Percentiles rank a stretch among this genome's conserved stretches.
These are phyloP conservation scores for Trachops cirrhosus DNA, from an alignment of 2,797 vertebrate species.

Conservation along the genomic window DNA sequence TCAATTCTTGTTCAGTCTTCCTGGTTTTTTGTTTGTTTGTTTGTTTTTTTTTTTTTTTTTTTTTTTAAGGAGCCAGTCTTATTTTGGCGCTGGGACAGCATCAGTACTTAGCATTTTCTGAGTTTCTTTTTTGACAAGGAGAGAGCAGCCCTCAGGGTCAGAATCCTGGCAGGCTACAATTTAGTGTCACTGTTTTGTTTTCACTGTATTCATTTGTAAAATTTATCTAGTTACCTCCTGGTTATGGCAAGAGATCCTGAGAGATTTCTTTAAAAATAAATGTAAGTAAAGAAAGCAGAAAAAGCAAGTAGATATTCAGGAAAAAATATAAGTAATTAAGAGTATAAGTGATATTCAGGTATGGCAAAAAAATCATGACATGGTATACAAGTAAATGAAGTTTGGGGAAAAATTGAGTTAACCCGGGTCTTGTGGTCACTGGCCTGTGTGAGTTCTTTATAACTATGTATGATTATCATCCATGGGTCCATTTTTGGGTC, in stretches of 20 bases:
- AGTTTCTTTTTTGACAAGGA: neutral
- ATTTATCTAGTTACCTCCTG: neutral
- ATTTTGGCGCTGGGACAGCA: no score
- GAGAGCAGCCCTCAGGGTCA: neutral
- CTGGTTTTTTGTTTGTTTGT: no score
- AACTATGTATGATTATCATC: neutral
- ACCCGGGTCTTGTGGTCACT: neutral
- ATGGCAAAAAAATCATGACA: neutral
- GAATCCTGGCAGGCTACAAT: neutral
- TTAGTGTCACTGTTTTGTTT: neutral
- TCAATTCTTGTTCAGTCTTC: neutral
- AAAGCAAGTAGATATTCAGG: neutral
- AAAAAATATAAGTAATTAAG: neutral
- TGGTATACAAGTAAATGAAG: neutral
- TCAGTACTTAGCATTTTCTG: neutral
- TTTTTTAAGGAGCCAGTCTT: neutral
- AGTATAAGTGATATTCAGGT: neutral
- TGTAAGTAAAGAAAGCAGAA: neutral
- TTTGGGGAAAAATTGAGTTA: neutral
- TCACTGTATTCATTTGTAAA: neutral
- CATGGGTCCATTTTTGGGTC: neutral
- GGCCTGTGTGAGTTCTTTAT: neutral
- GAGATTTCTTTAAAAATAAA: constrained; percentile 21
- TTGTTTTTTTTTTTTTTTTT: neutral
- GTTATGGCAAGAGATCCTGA: neutral